A percentile compares a stretch with the other conserved stretches of the same genome.
phyloP scores from a whole-genome alignment of 2,113 vertebrate genomes.

The Grantiella picta region DNA sequence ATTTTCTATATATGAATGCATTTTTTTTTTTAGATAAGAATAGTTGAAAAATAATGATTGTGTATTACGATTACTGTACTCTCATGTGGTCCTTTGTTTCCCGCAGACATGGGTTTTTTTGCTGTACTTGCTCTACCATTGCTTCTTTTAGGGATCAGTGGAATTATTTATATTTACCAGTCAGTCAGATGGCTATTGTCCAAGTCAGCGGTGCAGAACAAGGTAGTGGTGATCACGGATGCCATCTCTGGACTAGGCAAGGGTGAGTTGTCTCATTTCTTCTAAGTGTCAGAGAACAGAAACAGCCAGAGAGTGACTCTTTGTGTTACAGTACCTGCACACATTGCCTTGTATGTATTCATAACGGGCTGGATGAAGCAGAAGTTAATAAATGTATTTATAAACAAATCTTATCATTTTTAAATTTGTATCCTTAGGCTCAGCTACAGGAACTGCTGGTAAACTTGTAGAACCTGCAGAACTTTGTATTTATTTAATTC shows the following conservation, averaged over 20 bases:
- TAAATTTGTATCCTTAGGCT: not conserved
- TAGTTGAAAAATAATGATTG: not conserved
- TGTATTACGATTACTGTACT: not conserved
- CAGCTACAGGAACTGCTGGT: not conserved
- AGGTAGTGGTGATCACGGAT: constrained; percentile 93
- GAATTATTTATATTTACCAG: constrained; percentile 89
- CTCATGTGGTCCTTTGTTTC: not conserved
- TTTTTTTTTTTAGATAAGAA: not conserved
- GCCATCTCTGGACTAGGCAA: constrained; percentile 88
- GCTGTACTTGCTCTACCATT: constrained; percentile 81
- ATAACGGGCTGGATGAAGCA: not conserved
- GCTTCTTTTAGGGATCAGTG: constrained; percentile 84
- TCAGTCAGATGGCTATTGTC: constrained; percentile 85
- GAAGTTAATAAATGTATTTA: not conserved
- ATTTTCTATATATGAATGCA: not conserved
- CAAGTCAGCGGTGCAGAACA: constrained; percentile 89
- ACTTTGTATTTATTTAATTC: not conserved
- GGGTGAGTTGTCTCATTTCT: constrained; percentile 76
- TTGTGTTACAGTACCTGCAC: not conserved
- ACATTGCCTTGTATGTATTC: not conserved
- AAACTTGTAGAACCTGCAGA: not conserved
- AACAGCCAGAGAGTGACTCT: not conserved
- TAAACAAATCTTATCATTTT: not conserved
- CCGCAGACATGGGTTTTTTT: constrained; percentile 78
- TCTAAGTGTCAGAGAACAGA: not conserved